Conservation (phyloP, 1,140 invertebrate genomes). For the Cyclina sinensis region DNA sequence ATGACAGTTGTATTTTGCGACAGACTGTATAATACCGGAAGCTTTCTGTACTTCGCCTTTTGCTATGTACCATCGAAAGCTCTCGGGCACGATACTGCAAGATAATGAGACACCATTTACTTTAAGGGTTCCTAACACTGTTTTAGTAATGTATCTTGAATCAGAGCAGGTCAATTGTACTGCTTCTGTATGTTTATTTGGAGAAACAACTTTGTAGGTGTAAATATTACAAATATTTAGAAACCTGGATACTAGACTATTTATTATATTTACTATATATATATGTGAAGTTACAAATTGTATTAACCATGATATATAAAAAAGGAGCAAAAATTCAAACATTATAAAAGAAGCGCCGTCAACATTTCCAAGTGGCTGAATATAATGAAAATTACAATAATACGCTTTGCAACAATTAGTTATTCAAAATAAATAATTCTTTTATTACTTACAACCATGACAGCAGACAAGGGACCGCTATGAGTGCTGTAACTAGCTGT, state of each 20-base stretch:
- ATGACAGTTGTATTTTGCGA: conserved; percentile 23
- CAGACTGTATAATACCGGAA: neutral
- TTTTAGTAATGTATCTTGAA: too few relatives aligned
- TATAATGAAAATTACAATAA: neutral
- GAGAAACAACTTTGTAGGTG: too few relatives aligned
- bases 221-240: too few relatives aligned
- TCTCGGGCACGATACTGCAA: conserved; percentile 17
- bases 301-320: neutral
- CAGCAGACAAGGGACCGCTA: conserved; percentile 17
- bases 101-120: too few relatives aligned
- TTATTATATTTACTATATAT: too few relatives aligned
- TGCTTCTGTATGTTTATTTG: too few relatives aligned
- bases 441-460: neutral
- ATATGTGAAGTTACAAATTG: too few relatives aligned
- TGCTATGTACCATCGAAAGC: conserved; percentile 48
- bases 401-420: neutral
- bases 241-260: too few relatives aligned
- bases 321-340: neutral
- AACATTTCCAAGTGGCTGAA: neutral
- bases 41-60: conserved; percentile 30
- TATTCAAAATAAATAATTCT: neutral
- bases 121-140: too few relatives aligned
- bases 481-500: neutral
- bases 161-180: too few relatives aligned
- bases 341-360: neutral